Evolutionary conservation across 2,888 invertebrate genomes (phyloP), one percentile per base, ranked within the genome.

Genomic region (Ischnura elegans): DNA sequence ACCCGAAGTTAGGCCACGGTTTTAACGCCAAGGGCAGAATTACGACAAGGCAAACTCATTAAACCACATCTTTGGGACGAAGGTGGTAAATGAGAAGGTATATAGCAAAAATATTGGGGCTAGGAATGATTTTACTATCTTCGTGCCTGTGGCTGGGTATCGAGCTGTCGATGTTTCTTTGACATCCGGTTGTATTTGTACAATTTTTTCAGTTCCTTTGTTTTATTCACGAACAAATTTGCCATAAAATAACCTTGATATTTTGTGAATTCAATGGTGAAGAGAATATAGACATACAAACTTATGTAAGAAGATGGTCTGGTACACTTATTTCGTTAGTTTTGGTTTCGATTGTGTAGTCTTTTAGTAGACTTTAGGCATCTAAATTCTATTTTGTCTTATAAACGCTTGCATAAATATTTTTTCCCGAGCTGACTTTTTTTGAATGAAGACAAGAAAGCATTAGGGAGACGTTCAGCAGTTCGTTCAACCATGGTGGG

Each of bases 401-500:
- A 76, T 29, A 8, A 76, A 76, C 36, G 36, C 10, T 36, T 29
- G 29, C 10, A 13, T 36, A 10, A 5, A 76, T 76, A 76, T 36
- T 10, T 76, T 76, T 76, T 76, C 2, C 36, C 13, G 10, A 25
- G 16, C 25, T 25, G 21, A 2, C 36, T 13, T 76, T 61, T 76
- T 76, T 36, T 76, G 76, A 76, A 76, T 76, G 76, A 76, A 76
- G 36, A 29, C 16, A 76, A 76, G 76, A 36, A 76, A 76, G 16
- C 36, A 16, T 76, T 76, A 10, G 76, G 76, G 36, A 76, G 36
- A 36, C 76, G 36, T 76, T 76, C 76, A 76, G 76, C 29, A 76
- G 76, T 76, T 36, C 76, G 76, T 76, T 76, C 76, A 76, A 36
- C 76, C 36, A 76, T 76, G 76, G 76, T 76, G 36, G 36, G 76